Percentiles rank a stretch among this genome's conserved stretches.
Evolutionary conservation across 92 coral and sea anemone species (phyloP).

Genomic region (Muricea muricata): DNA sequence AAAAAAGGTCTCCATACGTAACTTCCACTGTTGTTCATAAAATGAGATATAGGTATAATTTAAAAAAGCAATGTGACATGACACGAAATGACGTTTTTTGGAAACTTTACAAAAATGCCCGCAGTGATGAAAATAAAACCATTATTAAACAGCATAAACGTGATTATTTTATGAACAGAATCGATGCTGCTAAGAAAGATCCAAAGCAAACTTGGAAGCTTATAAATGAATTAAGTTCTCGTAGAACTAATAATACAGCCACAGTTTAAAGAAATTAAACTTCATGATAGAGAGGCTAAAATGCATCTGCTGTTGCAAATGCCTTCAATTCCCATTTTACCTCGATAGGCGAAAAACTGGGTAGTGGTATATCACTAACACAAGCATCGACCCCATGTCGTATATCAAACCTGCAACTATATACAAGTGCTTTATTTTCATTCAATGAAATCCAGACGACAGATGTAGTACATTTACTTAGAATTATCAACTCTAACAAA

Average conservation of each 20-base stretch:
- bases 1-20: constrained; percentile 9
- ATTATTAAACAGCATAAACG: constrained; percentile 5
- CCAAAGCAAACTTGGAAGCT: constrained; percentile 8
- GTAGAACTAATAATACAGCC: no score
- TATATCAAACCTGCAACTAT: neutral
- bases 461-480: neutral
- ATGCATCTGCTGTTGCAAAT: no score
- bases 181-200: neutral
- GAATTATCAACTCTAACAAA: neutral
- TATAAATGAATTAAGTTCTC: no score
- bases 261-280: no score
- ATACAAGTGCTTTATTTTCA: neutral
- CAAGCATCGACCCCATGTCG: neutral
- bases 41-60: neutral
- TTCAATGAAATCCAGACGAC: neutral
- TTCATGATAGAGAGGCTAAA: no score
- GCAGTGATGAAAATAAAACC: constrained; percentile 14
- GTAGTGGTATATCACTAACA: no score
- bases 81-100: neutral
- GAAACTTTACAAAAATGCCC: constrained; percentile 12
- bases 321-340: no score
- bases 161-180: neutral
- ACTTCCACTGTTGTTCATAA: constrained; percentile 15
- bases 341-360: no score
- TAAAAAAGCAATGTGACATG: constrained; percentile 1